Base-by-base conservation (phyloP, 2,797 vertebrate genomes). In the Pteropus rufus region DNA sequence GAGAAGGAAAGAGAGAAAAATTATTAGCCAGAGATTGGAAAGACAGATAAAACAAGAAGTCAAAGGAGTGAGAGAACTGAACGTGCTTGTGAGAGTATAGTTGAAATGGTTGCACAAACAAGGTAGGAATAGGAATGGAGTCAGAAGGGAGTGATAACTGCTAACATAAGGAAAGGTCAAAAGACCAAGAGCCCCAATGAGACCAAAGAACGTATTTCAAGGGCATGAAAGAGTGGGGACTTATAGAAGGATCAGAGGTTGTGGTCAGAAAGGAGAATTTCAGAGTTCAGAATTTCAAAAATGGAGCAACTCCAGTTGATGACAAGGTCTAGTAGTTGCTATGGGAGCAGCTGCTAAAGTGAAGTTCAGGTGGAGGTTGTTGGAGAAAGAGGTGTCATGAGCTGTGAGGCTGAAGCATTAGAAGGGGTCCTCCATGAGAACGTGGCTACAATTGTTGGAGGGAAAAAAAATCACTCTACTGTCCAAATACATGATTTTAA, bases 281-380 rank as follows among this genome's bases (percentile, higher is more conserved):
- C 96, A 98, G 96, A 98, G 95, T 97, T 98, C 95, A 97, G 96
- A 91, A 97, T 98, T 98, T 98, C 97, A 98, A 97, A 97, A 94
- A 96, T 96, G 93, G 97, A 97, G 94, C 73, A 91, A 95, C 95
- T 97, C 96, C 96, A 93, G 96, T 95, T 96, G 97, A 95, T 49
- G 92, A 90, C 85, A 89, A 95, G 96, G 97, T 96, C 96, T 92
- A 60, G 89, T 65, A 95, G 75, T 89, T 94, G 95, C 96, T 95
- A 87, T 93, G 95, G 93, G 96, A 97, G 96, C 91, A 86, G 90
- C 82, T 86, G 82, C 89, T 67, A 19, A 87, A 98, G 96, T 56
- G 86, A 90, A 95, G 96, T 56, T 49, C 85, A 93, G 95, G 83
- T 90, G 67, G 88, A 95, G 76, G 85, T 79, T 84, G 76, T 58